phyloP scores from a whole-genome alignment of 2,113 vertebrate genomes.

The Terrapene triunguis region DNA sequence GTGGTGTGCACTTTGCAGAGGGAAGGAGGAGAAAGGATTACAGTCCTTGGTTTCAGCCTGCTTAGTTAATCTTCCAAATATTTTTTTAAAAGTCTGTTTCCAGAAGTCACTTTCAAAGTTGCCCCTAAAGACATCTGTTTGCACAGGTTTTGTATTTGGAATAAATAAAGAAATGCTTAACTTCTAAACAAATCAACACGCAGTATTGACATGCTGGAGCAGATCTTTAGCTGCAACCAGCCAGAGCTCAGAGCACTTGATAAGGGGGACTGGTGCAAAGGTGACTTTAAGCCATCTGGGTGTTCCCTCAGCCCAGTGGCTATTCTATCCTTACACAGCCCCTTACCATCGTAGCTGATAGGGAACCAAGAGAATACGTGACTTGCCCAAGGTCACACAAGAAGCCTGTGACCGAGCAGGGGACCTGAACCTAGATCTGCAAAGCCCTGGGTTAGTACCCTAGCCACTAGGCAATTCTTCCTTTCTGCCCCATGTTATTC shows the following conservation, averaged over 20 bases:
- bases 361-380: background rate
- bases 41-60: constrained; percentile 54
- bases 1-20: background rate
- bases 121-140: constrained; percentile 59
- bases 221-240: background rate
- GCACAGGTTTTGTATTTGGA: constrained; percentile 64
- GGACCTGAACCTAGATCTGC: background rate
- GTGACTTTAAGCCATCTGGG: background rate
- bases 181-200: constrained; percentile 48
- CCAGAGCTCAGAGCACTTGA: background rate
- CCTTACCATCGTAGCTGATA: background rate
- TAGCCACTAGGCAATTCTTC: background rate
- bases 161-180: constrained; percentile 56
- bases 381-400: background rate
- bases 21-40: background rate
- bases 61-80: constrained; percentile 55
- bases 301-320: background rate
- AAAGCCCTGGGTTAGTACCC: background rate
- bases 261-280: background rate
- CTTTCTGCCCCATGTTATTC: background rate
- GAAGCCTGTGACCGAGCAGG: background rate
- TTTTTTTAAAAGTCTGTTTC: constrained; percentile 26
- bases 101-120: constrained; percentile 61
- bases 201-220: background rate
- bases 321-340: background rate